Evolutionary conservation across 1,140 invertebrate genomes (phyloP), one percentile per base, ranked within the genome.

Genomic region (Trichonephila clavata): DNA sequence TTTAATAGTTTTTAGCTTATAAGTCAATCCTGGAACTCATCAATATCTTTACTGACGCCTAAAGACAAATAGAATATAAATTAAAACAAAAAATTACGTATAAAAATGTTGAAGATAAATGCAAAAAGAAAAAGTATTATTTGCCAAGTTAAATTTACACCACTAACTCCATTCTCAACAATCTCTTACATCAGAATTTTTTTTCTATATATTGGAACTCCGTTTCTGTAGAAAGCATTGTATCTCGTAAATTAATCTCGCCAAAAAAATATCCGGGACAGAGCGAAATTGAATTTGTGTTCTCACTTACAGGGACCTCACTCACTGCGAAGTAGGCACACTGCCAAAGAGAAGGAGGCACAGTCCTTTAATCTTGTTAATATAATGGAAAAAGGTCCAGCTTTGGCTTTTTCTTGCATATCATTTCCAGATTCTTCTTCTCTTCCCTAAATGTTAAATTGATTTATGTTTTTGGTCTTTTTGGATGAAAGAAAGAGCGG

Each of bases 291-390:
- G 27, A 65, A 63, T 63, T 61, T 63, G 86, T 87, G 86, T 87
- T 65, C 59, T 87, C 86, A 24, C 27, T 87, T 87, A 60, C 86
- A 65, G 39, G 86, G 43, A 5, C 43, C 21, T 24, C 60, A 61
- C 60, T 87, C 60, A 32, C 61, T 65, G 24, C 27, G 27, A 63
- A 24, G 61, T 32, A 65, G 86, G 86, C 86, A 87, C 86, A 65
- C 61, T 87, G 86, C 86, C 86, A 87, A 84, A 59, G 57, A 21
- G 81, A 24, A 50, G 86, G 27, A 50, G 60, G 27, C 57, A 39
- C 8, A 27, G 61, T 39, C 86, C 86, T 87, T 87, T 87, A 87
- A 87, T 87, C 86, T 87, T 87, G 86, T 87, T 87, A 63, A 57
- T 57, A 63, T 87, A 87, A 87, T 87, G 86, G 86, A 87, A 87